Conservation (phyloP, 2,797 vertebrate species). For the Orientallactaga sibirica region DNA sequence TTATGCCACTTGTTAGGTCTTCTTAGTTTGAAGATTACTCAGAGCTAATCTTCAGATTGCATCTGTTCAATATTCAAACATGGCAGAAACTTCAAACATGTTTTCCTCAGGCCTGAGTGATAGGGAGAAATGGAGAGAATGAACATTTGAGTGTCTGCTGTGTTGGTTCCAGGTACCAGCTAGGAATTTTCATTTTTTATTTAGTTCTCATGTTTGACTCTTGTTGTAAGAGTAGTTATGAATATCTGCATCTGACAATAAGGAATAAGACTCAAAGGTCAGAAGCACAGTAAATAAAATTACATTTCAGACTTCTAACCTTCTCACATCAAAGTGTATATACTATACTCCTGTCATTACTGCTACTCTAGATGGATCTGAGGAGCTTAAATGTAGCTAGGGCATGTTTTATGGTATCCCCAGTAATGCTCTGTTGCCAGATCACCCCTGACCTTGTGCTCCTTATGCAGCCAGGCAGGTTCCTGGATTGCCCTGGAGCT, state of each 20-base stretch:
- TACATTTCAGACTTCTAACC: slow-evolving; percentile 17
- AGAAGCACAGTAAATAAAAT: slow-evolving; percentile 25
- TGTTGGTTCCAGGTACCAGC: not conserved
- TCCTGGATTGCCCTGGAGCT: slow-evolving; percentile 2
- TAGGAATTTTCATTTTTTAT: slow-evolving; percentile 33
- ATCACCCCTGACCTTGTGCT: slow-evolving; percentile 7
- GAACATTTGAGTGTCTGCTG: not conserved
- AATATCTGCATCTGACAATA: not conserved
- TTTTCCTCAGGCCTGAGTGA: not conserved
- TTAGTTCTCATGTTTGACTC: not conserved
- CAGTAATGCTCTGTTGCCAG: not conserved
- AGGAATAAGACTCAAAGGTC: slow-evolving; percentile 34
- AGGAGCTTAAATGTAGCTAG: not conserved
- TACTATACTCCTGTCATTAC: not conserved
- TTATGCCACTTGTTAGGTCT: not conserved
- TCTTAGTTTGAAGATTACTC: slow-evolving; percentile 12
- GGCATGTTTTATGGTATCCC: not conserved
- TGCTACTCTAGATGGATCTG: not conserved
- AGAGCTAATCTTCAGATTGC: not conserved
- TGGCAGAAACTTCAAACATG: not conserved
- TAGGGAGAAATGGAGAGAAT: not conserved
- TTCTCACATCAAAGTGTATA: not conserved
- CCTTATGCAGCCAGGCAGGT: not conserved
- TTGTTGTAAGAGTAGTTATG: not conserved
- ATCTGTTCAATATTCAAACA: not conserved